Base-by-base conservation (phyloP, 2,888 invertebrate species). In the Molorchus minor region DNA sequence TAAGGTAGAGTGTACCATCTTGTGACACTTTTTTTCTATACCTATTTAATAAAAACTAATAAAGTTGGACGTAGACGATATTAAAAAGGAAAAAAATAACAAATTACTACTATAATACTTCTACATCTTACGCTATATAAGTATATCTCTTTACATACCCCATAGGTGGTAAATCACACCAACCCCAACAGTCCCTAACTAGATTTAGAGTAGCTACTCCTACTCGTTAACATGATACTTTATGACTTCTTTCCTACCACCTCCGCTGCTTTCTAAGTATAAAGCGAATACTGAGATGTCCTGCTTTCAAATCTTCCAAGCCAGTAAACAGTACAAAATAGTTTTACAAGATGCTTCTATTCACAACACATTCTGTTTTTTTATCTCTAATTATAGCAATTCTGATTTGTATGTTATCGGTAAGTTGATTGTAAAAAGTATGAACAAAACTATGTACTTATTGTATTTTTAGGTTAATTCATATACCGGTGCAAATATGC, bases 181-280 rank as follows among this genome's bases (percentile, higher is more conserved):
- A 35, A 12, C 7, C 12, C 35, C 35, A 35, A 35, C 12, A 10
- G 35, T 12, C 13, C 12, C 35, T 4, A 12, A n/a, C n/a, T n/a
- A n/a, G n/a, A n/a, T n/a, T n/a, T n/a, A n/a, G n/a, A n/a, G n/a
- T n/a, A n/a, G n/a, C n/a, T n/a, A n/a, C n/a, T n/a, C n/a, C n/a
- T n/a, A n/a, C n/a, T n/a, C n/a, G n/a, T n/a, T n/a, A n/a, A n/a
- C n/a, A n/a, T n/a, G n/a, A n/a, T n/a, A n/a, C 2, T 35, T 35
- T 35, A 35, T 15, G 35, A 35, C 15, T 4, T 35, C 4, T 5
- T 12, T 12, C 12, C 13, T 35, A 35, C 12, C 35, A 10, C 43
- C 43, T 43, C 43, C 43, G 25, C 43, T 13, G 8, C 13, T 12
- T 43, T 25, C 21, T 25, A 20, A 35, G 12, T 35, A 35, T 35